Base-by-base conservation (phyloP, 2,888 invertebrate genomes). In the Eupeodes luniger region DNA sequence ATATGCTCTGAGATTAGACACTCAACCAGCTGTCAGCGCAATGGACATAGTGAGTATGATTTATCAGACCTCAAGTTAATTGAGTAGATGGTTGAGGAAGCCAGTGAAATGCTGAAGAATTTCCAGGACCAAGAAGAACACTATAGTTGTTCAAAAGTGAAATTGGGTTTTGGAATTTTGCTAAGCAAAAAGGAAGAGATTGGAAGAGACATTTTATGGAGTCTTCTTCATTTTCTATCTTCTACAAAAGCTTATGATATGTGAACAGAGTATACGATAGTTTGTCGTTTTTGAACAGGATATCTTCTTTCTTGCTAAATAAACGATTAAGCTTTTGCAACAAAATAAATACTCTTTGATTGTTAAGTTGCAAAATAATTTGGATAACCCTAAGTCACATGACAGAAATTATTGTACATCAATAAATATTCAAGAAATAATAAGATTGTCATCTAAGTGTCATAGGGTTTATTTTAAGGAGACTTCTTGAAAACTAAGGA, bases 31-130 rank as follows among this genome's bases (percentile, higher is more conserved):
- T 88, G 88, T 88, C 88, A 81, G 88, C 88, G 85, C 81, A 88
- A 85, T 75, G 81, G 88, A 85, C 88, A 78, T 78, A 78, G 74
- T 88, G 80, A 85, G 85, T 88, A 85, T 88, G 88, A 88, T 88
- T 88, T 88, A 88, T 88, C 84, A 88, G 78, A 88, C 81, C 88
- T 85, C 88, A 85, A 88, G 85, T 88, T 88, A 88, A 88, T 88
- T 88, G 88, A 88, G 88, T 88, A 81, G 74, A 88, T 88, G 85
- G 77, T 78, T 84, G 6, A 47, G 27, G 83, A 72, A 59, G 77
- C 27, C 27, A 67, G 72, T 51, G 19, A 76, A 51, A 59, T 11
- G 67, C 40, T 61, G n/a, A 64, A 11, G 0, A 51, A 5, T 51
- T 59, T 19, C 1, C 11, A 67, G 19, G 4, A 47, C 6, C 51